These are phyloP conservation scores for Forficula auricularia DNA, from an alignment of 1,140 invertebrate species.

Conservation along the genomic window DNA sequence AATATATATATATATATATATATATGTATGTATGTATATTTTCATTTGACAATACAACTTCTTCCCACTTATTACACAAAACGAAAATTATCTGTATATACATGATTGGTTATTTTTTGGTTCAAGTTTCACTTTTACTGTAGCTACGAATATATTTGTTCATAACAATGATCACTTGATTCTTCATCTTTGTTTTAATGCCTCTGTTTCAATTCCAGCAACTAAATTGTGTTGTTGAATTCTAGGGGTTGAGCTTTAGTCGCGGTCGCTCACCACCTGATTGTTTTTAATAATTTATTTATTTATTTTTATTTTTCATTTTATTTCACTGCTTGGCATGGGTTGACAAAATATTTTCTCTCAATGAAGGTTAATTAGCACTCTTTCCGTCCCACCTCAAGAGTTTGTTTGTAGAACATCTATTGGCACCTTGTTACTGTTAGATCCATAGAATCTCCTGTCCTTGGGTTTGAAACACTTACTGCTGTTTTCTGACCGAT, in stretches of 20 bases:
- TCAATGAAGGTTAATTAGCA: slow-evolving; percentile 11
- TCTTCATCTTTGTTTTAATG: slow-evolving; percentile 14
- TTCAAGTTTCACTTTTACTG: slow-evolving; percentile 11
- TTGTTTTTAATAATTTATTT: slow-evolving; percentile 2
- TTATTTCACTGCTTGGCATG: slow-evolving; percentile 14
- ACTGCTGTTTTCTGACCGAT: slow-evolving; percentile 14
- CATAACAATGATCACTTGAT: slow-evolving; percentile 12
- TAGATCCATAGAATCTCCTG: slow-evolving; percentile 4
- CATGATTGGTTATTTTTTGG: slow-evolving; percentile 9
- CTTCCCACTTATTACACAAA: too few relatives aligned
- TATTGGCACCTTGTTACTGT: slow-evolving; percentile 11
- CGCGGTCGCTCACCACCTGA: slow-evolving; percentile 3
- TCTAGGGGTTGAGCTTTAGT: slow-evolving; percentile 12
- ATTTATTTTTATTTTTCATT: slow-evolving; percentile 1
- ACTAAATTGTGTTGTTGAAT: slow-evolving; percentile 12
- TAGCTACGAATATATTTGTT: slow-evolving; percentile 11
- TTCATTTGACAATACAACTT: not conserved
- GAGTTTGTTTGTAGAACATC: slow-evolving; percentile 12
- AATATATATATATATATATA: slow-evolving; percentile 1
- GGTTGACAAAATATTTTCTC: slow-evolving; percentile 11
- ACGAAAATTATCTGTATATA: slow-evolving; percentile 7
- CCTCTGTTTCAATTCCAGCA: slow-evolving; percentile 14
- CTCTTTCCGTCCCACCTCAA: slow-evolving; percentile 11
- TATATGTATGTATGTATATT: not conserved
- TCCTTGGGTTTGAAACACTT: slow-evolving; percentile 9